Percentiles rank a stretch among this genome's conserved stretches.
phyloP scores from a whole-genome alignment of 2,113 vertebrate species.

The Oenanthe oenanthe region DNA sequence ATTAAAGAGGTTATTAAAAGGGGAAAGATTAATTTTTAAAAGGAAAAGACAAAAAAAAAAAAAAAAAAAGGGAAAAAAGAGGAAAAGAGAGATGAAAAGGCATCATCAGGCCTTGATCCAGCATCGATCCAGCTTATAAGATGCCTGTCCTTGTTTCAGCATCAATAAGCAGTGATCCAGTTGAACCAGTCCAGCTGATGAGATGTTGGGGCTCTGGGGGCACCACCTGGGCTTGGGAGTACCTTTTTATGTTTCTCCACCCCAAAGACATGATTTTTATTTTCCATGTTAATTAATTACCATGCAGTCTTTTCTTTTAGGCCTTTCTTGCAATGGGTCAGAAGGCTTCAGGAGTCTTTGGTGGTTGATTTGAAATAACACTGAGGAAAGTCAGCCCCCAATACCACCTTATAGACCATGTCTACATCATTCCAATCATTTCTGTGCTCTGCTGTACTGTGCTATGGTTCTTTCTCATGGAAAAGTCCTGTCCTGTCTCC shows the following conservation, averaged over 20 bases:
- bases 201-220: fast-evolving
- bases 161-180: neutral
- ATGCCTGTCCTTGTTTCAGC: neutral
- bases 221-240: neutral
- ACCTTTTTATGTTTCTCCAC: neutral
- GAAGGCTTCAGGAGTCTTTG: neutral
- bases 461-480: neutral
- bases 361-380: neutral
- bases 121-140: neutral
- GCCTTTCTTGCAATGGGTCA: neutral
- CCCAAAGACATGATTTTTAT: neutral
- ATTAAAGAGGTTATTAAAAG: neutral
- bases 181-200: neutral
- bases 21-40: neutral
- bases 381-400: neutral
- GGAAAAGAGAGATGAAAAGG: neutral
- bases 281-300: neutral
- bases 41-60: neutral
- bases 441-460: neutral
- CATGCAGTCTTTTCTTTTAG: neutral
- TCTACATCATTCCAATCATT: neutral
- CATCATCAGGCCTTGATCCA: neutral
- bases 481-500: neutral
- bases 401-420: neutral
- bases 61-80: neutral